These are phyloP conservation scores for Archivesica marissinica DNA, from an alignment of 1,140 invertebrate species.

Conservation along the genomic window DNA sequence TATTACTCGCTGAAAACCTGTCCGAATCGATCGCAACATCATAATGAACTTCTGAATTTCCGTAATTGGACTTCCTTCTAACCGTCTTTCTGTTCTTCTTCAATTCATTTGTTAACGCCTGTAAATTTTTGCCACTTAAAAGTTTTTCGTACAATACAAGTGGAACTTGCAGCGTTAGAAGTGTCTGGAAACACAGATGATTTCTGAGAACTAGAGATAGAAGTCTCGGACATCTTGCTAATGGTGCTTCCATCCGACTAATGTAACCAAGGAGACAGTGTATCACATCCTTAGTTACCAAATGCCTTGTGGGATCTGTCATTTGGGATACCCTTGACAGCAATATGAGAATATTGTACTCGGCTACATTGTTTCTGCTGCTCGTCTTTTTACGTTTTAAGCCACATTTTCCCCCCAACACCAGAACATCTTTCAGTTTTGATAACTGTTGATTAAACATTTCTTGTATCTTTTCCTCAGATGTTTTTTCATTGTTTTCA, in stretches of 20 bases:
- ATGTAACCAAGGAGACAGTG: conserved; percentile 69
- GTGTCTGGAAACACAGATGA: conserved; percentile 63
- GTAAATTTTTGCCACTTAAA: conserved; percentile 17
- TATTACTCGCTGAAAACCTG: conserved; percentile 22
- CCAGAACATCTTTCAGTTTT: neutral
- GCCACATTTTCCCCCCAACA: neutral
- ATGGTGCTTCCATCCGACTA: conserved; percentile 39
- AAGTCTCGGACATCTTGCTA: conserved; percentile 61
- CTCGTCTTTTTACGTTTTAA: neutral
- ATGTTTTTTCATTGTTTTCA: too few relatives aligned
- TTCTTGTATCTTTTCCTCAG: too few relatives aligned
- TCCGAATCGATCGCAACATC: conserved; percentile 22
- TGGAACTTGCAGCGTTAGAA: conserved; percentile 61
- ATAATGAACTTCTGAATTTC: conserved; percentile 3
- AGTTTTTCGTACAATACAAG: conserved; percentile 62
- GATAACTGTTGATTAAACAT: neutral
- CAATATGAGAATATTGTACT: conserved; percentile 74
- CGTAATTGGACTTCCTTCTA: neutral
- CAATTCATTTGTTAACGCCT: neutral
- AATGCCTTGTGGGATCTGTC: conserved; percentile 67
- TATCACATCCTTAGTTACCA: conserved; percentile 60
- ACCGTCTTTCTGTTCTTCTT: neutral
- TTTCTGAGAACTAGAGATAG: conserved; percentile 67
- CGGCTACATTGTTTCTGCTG: conserved; percentile 45
- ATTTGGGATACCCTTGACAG: conserved; percentile 74